These are phyloP conservation scores for Ectemnius lituratus DNA, from an alignment of 2,888 invertebrate species.

Conservation along the genomic window DNA sequence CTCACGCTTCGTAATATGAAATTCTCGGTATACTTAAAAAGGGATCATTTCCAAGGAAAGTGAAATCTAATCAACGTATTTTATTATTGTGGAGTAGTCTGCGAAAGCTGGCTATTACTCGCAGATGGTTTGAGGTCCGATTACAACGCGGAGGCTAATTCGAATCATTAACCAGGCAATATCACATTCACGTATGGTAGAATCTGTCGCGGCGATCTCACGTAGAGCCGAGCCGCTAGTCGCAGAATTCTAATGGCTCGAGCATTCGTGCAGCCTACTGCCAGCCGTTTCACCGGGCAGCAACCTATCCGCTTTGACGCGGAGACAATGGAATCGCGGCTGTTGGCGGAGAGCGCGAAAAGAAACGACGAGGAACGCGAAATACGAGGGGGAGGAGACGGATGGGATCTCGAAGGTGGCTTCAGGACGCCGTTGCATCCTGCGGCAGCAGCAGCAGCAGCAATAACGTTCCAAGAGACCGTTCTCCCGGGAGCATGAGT, in stretches of 20 bases:
- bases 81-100: too few species aligned
- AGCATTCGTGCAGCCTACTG: neutral
- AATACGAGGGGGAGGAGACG: constrained; percentile 27
- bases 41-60: too few species aligned
- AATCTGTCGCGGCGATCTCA: constrained; percentile 35
- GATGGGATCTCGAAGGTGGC: constrained; percentile 34
- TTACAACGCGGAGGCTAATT: constrained; percentile 33
- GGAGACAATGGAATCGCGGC: constrained; percentile 37
- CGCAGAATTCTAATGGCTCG: constrained; percentile 50
- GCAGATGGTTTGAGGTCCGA: constrained; percentile 15
- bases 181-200: constrained; percentile 22
- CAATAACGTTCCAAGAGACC: neutral
- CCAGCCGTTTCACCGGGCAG: constrained; percentile 8
- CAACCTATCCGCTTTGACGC: constrained; percentile 10
- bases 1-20: too few species aligned
- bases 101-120: constrained; percentile 1
- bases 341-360: constrained; percentile 33
- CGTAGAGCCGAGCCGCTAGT: constrained; percentile 12
- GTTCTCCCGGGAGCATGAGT: neutral
- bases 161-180: constrained; percentile 39
- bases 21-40: too few species aligned
- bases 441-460: constrained; percentile 36
- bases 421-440: constrained; percentile 23
- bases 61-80: too few species aligned
- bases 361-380: constrained; percentile 29